Evolutionary conservation across 2,797 vertebrate species (phyloP).

Genomic region (Poecilia picta): DNA sequence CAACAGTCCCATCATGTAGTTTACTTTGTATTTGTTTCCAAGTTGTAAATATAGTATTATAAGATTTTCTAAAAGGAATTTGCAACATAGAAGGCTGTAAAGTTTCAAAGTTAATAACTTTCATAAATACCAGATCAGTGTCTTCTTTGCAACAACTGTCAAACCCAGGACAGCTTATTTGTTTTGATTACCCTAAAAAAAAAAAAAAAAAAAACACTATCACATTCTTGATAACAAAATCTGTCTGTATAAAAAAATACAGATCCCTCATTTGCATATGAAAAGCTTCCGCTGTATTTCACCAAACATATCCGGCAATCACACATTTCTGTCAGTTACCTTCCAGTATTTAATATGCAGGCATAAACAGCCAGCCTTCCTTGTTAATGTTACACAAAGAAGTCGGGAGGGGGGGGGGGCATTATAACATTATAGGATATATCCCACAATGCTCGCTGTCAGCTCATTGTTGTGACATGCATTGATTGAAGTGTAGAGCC

Average conservation of each 20-base stretch:
- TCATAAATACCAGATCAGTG: background rate
- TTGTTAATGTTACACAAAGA: constrained; percentile 51
- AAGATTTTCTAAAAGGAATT: background rate
- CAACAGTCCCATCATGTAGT: background rate
- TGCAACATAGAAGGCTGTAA: background rate
- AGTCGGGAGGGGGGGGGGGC: background rate
- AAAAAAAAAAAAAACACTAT: background rate
- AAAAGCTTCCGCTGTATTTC: constrained; percentile 37
- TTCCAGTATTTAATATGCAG: constrained; percentile 31
- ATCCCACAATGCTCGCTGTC: constrained; percentile 55
- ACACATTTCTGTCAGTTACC: constrained; percentile 48
- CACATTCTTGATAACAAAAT: background rate
- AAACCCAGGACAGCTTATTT: background rate
- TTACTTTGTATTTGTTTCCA: background rate
- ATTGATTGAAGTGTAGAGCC: constrained; percentile 77
- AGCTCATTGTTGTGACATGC: constrained; percentile 74
- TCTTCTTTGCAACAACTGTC: background rate
- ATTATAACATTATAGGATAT: constrained; percentile 52
- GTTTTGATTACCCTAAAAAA: background rate
- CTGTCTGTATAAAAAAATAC: constrained; percentile 26
- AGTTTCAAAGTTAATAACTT: background rate
- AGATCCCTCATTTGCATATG: constrained; percentile 39
- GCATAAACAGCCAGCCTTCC: constrained; percentile 33
- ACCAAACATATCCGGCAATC: constrained; percentile 32
- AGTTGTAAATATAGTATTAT: background rate